Base-by-base conservation (phyloP, 2,797 vertebrate species). In the Peromyscus nudipes region DNA sequence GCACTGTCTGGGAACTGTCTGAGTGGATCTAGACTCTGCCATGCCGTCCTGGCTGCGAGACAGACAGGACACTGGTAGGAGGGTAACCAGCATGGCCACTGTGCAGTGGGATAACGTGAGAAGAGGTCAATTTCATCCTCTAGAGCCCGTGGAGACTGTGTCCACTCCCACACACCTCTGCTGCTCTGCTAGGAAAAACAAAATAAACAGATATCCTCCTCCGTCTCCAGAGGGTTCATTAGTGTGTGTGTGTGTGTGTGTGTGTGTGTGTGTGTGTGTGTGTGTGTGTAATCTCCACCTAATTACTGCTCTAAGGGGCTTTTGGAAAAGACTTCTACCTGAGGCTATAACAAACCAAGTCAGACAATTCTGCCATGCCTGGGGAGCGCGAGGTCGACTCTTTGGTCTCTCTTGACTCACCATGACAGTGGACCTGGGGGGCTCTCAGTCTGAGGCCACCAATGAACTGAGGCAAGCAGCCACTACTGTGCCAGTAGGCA, bases 161-260 rank as follows among this genome's bases (percentile, higher is more conserved):
- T 85, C 89, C 93, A 55, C 84, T 93, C 71, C 77, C 77, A 81
- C 84, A 52, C 19, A 49, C 23, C 79, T 89, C 64, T 90, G 71
- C 55, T 73, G 40, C 62, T 55, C 29, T 4, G 71, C 62, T 76
- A 93, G 82, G 90, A 79, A 92, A 96, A 95, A 89, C 55, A 92
- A 89, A 87, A 95, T 43, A 60, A 90, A 93, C 80, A 77, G 88
- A 52, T 7, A 64, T 55, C 37, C 27, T 67, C 52, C 37, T 91
- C 40, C 40, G 27, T 89, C 94, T 92, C 93, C 89, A 87, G 96
- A 96, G 93, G 76, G 57, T 92, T 93, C 96, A 90, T 87, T 95
- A 95, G 77, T 76, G 0, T 34, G 5, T 14, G 43, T 81, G 14
- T 80, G 40, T 60, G 6, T 6, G 1, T 64, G 37, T 19, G 13